Evolutionary conservation across 2,888 invertebrate species (phyloP).

Genomic region (Apoderus coryli): DNA sequence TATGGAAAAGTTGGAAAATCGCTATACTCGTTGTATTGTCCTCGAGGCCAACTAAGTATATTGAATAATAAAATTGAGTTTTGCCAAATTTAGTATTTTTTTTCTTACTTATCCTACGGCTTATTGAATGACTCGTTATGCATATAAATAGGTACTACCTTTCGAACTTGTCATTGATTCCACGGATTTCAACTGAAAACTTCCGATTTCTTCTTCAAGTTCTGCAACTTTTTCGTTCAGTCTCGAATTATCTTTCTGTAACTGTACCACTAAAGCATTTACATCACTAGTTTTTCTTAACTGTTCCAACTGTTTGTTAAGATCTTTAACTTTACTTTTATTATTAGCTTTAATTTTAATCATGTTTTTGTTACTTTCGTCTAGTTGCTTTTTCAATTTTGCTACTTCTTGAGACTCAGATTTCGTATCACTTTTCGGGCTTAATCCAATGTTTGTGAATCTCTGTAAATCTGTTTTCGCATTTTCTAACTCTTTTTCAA

Average conservation of each 20-base stretch:
- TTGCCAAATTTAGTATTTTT: too few relatives aligned
- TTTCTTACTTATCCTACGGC: too few relatives aligned
- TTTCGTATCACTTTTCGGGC: neutral
- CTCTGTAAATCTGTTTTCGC: conserved; percentile 16
- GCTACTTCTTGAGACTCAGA: conserved; percentile 29
- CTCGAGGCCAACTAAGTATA: too few relatives aligned
- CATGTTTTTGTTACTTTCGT: conserved; percentile 60
- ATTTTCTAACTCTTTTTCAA: conserved; percentile 20
- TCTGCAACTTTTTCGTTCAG: conserved; percentile 65
- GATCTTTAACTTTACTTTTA: conserved; percentile 56
- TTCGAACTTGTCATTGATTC: conserved; percentile 38
- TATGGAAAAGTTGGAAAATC: too few relatives aligned
- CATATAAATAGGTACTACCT: too few relatives aligned
- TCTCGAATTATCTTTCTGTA: conserved; percentile 46
- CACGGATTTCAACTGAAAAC: conserved; percentile 71
- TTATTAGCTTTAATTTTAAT: conserved; percentile 60
- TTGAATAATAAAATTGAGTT: too few relatives aligned
- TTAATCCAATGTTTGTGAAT: conserved; percentile 16
- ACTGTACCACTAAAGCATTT: conserved; percentile 49
- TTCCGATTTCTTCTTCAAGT: conserved; percentile 75
- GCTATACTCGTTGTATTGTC: too few relatives aligned
- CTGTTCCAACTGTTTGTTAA: conserved; percentile 58
- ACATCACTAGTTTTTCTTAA: conserved; percentile 51
- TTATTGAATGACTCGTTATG: too few relatives aligned
- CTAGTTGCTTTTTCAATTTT: conserved; percentile 53